A percentile compares a stretch with the other conserved stretches of the same genome.
Evolutionary conservation across 2,113 vertebrate genomes (phyloP).

Genomic region (Rattus norvegicus): DNA sequence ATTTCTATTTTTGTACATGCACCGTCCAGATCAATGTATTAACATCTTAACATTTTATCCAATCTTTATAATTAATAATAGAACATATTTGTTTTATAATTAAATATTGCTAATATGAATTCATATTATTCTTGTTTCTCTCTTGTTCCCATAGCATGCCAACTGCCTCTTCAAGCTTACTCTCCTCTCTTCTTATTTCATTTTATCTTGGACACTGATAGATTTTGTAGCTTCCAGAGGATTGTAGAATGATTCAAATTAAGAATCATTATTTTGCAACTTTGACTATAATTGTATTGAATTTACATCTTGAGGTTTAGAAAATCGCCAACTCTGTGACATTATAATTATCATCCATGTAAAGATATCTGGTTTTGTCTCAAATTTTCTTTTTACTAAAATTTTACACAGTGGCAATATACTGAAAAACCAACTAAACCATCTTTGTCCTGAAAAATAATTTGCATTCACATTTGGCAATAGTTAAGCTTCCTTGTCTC

Average conservation of each 20-base stretch:
- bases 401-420: neutral
- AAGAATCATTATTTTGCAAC: neutral
- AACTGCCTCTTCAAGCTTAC: neutral
- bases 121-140: neutral
- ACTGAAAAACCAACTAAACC: neutral
- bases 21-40: neutral
- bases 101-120: neutral
- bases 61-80: neutral
- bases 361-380: neutral
- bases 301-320: neutral
- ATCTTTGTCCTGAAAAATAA: neutral
- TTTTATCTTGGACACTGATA: neutral
- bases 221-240: neutral
- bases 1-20: neutral
- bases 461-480: neutral
- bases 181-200: neutral
- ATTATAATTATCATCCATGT: neutral
- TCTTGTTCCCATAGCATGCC: neutral
- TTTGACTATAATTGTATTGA: neutral
- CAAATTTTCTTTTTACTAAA: neutral
- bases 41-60: neutral
- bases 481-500: neutral
- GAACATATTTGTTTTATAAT: neutral
- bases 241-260: neutral
- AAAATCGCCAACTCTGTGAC: neutral